Percentiles rank a stretch among this genome's conserved stretches.
These are phyloP conservation scores for Nycteola revayana DNA, from an alignment of 2,888 invertebrate species.

Conservation along the genomic window DNA sequence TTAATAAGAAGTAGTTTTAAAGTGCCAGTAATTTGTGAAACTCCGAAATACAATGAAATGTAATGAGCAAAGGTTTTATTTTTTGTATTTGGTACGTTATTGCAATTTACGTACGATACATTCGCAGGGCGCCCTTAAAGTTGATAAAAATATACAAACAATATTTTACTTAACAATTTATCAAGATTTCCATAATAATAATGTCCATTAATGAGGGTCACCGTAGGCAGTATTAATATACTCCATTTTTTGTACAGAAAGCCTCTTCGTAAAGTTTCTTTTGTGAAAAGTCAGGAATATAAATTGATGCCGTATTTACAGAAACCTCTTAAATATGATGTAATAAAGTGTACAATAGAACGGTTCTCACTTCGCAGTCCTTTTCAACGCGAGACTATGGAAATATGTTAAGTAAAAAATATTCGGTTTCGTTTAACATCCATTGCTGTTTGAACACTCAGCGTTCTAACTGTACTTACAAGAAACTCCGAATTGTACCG, in stretches of 20 bases:
- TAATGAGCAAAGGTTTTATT: too few relatives aligned
- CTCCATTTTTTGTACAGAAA: constrained; percentile 10
- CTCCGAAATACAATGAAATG: too few relatives aligned
- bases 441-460: constrained; percentile 7
- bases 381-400: constrained; percentile 5
- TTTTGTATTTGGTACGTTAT: too few relatives aligned
- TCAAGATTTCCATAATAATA: constrained; percentile 23
- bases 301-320: constrained; percentile 20
- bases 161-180: too few relatives aligned
- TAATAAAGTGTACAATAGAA: constrained; percentile 17
- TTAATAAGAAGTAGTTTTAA: too few relatives aligned
- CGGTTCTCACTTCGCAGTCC: constrained; percentile 4
- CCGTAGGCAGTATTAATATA: constrained; percentile 23
- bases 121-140: too few relatives aligned
- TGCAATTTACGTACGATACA: too few relatives aligned
- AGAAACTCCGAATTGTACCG: too few relatives aligned
- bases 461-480: too few relatives aligned
- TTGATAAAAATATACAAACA: too few relatives aligned
- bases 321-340: constrained; percentile 7
- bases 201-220: constrained; percentile 38
- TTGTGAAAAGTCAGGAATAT: constrained; percentile 27
- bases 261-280: constrained; percentile 15
- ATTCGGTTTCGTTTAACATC: constrained; percentile 13
- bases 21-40: too few relatives aligned
- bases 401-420: constrained; percentile 11